A percentile compares a stretch with the other conserved stretches of the same genome.
Conservation (phyloP, 2,797 vertebrate genomes). For the Hoplostethus atlanticus region DNA sequence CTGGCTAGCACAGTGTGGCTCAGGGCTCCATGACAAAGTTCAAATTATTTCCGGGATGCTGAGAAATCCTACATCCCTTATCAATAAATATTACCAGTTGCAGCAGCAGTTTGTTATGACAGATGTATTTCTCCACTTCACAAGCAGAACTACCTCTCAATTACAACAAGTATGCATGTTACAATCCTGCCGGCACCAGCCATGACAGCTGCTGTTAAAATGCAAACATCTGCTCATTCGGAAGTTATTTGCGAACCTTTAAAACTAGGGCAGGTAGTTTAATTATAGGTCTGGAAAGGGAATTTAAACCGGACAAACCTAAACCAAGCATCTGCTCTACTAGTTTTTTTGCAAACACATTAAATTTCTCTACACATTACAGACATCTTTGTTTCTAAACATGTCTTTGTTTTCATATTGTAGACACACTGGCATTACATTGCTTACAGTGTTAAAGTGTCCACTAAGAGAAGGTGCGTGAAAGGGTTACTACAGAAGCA, state of each 20-base stretch:
- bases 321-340: conserved; percentile 22
- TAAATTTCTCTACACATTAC: conserved; percentile 9
- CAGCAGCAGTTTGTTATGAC: conserved; percentile 71
- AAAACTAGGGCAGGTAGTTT: conserved; percentile 79
- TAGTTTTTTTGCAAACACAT: conserved; percentile 34
- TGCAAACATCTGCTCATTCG: conserved; percentile 83
- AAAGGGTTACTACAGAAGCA: conserved; percentile 9
- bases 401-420: conserved; percentile 31
- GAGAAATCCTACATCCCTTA: conserved; percentile 66
- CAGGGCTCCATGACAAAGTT: conserved; percentile 75
- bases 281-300: conserved; percentile 73
- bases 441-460: conserved; percentile 9
- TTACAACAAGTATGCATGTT: conserved; percentile 72
- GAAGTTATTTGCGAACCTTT: conserved; percentile 76
- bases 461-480: conserved; percentile 10
- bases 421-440: conserved; percentile 15
- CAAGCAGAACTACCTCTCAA: conserved; percentile 78
- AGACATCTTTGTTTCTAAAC: conserved; percentile 5
- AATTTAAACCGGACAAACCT: conserved; percentile 65
- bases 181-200: conserved; percentile 59
- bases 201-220: conserved; percentile 81
- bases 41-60: conserved; percentile 74
- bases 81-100: conserved; percentile 72
- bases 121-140: conserved; percentile 77
- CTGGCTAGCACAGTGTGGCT: conserved; percentile 52